These are phyloP conservation scores for Lophius americanus DNA, from an alignment of 2,797 vertebrate species.

Conservation along the genomic window DNA sequence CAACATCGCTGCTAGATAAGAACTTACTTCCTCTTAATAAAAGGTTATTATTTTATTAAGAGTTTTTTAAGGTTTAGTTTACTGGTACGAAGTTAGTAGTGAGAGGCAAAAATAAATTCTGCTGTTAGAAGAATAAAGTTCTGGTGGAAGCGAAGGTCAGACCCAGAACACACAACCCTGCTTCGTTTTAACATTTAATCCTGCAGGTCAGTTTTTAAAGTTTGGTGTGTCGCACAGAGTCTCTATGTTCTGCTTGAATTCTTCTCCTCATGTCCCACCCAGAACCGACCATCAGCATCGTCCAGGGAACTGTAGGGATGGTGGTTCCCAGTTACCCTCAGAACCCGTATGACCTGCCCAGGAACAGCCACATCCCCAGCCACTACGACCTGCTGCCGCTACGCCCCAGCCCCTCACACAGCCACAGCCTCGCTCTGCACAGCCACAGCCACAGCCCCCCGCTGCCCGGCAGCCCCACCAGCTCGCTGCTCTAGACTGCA, in stretches of 20 bases:
- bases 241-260: not conserved
- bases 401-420: constrained; percentile 86
- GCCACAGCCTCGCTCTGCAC: constrained; percentile 58
- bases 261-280: constrained; percentile 45
- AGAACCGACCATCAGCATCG: constrained; percentile 93
- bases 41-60: too few relatives aligned
- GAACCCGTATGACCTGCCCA: constrained; percentile 92
- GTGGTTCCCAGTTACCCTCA: constrained; percentile 86
- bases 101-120: too few relatives aligned
- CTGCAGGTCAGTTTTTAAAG: too few relatives aligned
- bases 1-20: too few relatives aligned
- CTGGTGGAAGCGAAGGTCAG: too few relatives aligned
- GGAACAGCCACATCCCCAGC: constrained; percentile 94
- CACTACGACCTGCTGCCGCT: constrained; percentile 96
- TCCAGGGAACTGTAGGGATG: constrained; percentile 81
- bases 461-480: constrained; percentile 83
- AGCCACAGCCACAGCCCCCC: constrained; percentile 68
- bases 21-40: too few relatives aligned
- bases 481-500: constrained; percentile 84
- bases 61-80: too few relatives aligned
- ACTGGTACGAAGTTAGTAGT: too few relatives aligned
- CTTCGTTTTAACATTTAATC: too few relatives aligned
- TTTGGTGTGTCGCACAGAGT: too few relatives aligned
- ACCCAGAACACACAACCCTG: too few relatives aligned
- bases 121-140: too few relatives aligned